These are phyloP conservation scores for Blennius ocellaris DNA, from an alignment of 2,113 vertebrate species.

Conservation along the genomic window DNA sequence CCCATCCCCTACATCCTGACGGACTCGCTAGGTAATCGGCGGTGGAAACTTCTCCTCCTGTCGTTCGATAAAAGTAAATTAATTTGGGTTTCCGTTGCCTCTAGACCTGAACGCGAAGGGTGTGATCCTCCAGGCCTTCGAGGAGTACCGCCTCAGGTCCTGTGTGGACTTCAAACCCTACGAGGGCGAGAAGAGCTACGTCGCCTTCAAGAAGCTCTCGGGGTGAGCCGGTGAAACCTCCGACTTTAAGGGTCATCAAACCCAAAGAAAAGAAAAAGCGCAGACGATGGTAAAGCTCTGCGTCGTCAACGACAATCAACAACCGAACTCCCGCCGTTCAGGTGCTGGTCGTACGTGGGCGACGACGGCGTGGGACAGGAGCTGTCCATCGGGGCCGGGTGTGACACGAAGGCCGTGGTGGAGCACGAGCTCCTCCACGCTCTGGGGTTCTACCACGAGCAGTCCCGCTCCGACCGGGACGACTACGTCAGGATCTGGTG, in stretches of 20 bases:
- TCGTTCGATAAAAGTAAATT: neutral
- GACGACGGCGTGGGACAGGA: constrained; percentile 85
- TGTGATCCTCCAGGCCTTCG: constrained; percentile 90
- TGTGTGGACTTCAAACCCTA: constrained; percentile 95
- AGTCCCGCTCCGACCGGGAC: constrained; percentile 91
- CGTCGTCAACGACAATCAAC: too few relatives aligned
- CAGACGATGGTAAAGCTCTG: too few relatives aligned
- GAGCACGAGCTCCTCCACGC: constrained; percentile 93
- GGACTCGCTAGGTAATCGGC: constrained; percentile 86
- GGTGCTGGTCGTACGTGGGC: constrained; percentile 94
- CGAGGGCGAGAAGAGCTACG: constrained; percentile 86
- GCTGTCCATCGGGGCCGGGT: constrained; percentile 87
- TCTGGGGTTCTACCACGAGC: constrained; percentile 93
- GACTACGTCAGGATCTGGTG: constrained; percentile 93
- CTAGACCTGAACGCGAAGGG: constrained; percentile 88
- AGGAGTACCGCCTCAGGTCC: constrained; percentile 93
- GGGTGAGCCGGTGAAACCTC: constrained; percentile 81
- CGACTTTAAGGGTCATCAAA: too few relatives aligned
- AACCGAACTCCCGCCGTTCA: constrained; percentile 40
- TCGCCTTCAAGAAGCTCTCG: constrained; percentile 86
- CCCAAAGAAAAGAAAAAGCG: too few relatives aligned
- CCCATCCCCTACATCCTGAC: constrained; percentile 92
- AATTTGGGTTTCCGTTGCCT: constrained; percentile 13
- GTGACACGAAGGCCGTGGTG: constrained; percentile 89
- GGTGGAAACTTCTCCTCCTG: neutral